Conservation (phyloP, 1,140 invertebrate species). For the Euura saliciscinereae region DNA sequence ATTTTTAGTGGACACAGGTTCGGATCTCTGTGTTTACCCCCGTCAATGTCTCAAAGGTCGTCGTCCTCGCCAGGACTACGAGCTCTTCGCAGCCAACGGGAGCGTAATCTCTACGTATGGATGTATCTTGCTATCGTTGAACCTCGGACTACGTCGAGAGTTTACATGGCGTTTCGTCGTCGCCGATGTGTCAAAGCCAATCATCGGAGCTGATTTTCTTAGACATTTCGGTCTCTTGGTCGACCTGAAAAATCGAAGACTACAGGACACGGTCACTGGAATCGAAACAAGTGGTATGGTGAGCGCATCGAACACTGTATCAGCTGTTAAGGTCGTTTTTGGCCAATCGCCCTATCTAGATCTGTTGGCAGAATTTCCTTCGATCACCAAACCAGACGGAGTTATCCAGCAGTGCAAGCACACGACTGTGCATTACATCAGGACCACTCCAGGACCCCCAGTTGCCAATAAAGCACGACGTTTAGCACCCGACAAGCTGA, state of each 20-base stretch:
- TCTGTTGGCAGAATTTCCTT: constrained; percentile 18
- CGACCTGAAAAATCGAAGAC: constrained; percentile 29
- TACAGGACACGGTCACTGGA: constrained; percentile 27
- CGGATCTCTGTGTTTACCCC: constrained; percentile 19
- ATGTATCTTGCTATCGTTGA: not conserved
- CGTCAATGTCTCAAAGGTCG: not conserved
- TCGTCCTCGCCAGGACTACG: not conserved
- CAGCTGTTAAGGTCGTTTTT: not conserved
- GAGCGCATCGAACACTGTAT: not conserved
- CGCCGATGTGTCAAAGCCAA: constrained; percentile 10
- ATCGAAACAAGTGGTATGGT: constrained; percentile 16
- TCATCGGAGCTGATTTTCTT: constrained; percentile 24
- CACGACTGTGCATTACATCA: constrained; percentile 36
- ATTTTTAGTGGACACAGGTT: constrained; percentile 21
- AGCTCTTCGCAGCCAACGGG: constrained; percentile 23
- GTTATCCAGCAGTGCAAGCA: constrained; percentile 13
- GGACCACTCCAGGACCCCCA: constrained; percentile 48
- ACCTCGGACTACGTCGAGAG: constrained; percentile 10
- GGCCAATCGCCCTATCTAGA: not conserved
- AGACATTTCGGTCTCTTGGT: constrained; percentile 32
- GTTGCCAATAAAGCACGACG: constrained; percentile 40
- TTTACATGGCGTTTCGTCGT: constrained; percentile 19
- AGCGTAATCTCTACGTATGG: constrained; percentile 15
- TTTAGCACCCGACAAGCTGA: constrained; percentile 39
- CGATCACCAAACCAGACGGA: constrained; percentile 20